Percentiles rank a stretch among this genome's conserved stretches.
phyloP scores from a whole-genome alignment of 64 coral and sea anemone genomes.

The Pachyseris speciosa region DNA sequence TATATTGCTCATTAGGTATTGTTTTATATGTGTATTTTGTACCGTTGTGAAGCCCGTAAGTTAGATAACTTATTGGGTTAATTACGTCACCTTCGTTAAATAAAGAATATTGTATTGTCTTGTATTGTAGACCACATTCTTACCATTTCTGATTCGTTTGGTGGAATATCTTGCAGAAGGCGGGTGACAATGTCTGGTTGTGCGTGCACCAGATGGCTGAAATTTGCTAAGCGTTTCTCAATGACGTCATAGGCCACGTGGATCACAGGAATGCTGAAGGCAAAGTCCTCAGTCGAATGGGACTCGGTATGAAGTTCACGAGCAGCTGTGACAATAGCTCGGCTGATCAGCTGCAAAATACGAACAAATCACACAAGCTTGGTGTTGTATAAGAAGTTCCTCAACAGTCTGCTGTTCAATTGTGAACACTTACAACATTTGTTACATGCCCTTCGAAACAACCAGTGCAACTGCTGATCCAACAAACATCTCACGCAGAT shows the following conservation, averaged over 20 bases:
- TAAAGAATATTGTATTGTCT: too few species aligned
- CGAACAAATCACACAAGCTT: neutral
- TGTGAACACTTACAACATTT: neutral
- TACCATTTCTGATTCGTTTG: conserved; percentile 52
- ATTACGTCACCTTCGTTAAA: too few species aligned
- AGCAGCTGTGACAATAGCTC: conserved; percentile 22
- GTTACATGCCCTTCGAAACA: too few species aligned
- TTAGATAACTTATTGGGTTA: too few species aligned
- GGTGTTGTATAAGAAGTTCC: neutral
- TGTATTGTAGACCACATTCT: too few species aligned
- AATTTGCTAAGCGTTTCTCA: conserved; percentile 39
- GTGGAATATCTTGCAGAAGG: conserved; percentile 16
- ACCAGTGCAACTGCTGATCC: too few species aligned
- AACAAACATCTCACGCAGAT: too few species aligned
- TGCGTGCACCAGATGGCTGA: conserved; percentile 38
- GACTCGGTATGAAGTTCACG: neutral
- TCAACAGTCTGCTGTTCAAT: neutral
- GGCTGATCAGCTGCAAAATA: conserved; percentile 10
- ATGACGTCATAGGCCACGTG: conserved; percentile 27
- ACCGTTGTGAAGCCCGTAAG: too few species aligned
- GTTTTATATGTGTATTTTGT: too few species aligned
- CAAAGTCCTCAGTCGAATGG: neutral
- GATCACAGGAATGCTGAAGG: conserved; percentile 28
- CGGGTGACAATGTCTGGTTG: conserved; percentile 31
- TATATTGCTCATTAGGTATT: too few species aligned